Evolutionary conservation across 2,113 vertebrate species (phyloP), one percentile per base, ranked within the genome.

Genomic region (Talpa occidentalis): DNA sequence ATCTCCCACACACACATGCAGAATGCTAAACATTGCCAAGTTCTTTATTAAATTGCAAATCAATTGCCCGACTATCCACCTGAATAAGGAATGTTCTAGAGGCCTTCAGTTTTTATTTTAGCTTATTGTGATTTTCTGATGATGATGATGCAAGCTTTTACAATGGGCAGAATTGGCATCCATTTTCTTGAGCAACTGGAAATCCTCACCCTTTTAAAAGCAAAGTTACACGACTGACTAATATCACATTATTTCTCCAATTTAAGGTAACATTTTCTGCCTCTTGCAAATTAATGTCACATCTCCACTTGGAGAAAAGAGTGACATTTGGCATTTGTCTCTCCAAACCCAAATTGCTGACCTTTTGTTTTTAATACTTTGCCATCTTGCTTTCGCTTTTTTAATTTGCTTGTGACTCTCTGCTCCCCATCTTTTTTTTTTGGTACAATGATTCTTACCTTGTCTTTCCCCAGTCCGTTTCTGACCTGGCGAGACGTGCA

Each of bases 401-500:
- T 97, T 82, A 92, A 96, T 96, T 97, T 97, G 54, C 59, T 96
- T 96, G 82, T 96, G 88, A 96, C 72, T 96, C 72, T 96, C 95
- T 97, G 97, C 97, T 97, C 94, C 97, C 93, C 94, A 92, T 92
- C 42, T 97, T 91, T 97, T 91, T 76, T 93, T 97, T 95, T 95
- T 97, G 80, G 91, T 97, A 96, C 97, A 97, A 97, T 94, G 91
- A 97, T 74, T 97, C 97, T 78, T 97, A 93, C 96, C 98, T 97
- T 97, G 85, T 98, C 94, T 98, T 97, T 97, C 95, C 96, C 35
- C 97, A 99, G 99, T 98, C 97, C 99, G 93, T 98, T 98, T 98
- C 98, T 99, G 97, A 99, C 99, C 87, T 99, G 99, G 99, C 99
- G 99, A 98, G 99, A 99, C 77, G 99, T 99, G 89, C 99, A 99